Conservation (phyloP, 2,113 vertebrate species). For the Hippoglossus stenolepis region DNA sequence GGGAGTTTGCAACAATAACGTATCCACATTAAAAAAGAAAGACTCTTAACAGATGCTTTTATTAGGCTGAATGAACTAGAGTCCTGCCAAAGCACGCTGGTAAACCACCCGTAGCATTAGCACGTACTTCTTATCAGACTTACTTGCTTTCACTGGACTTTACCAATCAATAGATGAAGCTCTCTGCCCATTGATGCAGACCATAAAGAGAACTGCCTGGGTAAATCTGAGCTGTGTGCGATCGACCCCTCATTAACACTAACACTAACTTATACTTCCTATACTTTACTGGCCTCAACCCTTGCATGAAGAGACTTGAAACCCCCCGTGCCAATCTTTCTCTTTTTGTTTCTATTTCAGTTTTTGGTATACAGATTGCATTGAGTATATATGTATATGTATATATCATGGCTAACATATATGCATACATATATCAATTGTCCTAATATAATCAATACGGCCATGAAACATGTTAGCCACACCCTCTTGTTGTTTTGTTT, state of each 20-base stretch:
- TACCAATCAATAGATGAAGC: conserved; percentile 10
- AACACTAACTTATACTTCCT: conserved; percentile 72
- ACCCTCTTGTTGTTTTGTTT: conserved; percentile 45
- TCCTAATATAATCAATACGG: conserved; percentile 73
- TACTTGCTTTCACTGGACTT: conserved; percentile 75
- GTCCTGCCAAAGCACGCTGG: background rate
- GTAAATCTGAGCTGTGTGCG: conserved; percentile 65
- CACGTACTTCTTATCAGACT: background rate
- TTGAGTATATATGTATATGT: conserved; percentile 81
- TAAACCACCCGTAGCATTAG: background rate
- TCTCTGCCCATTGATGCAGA: conserved; percentile 49
- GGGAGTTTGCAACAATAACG: no score
- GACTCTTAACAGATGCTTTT: background rate
- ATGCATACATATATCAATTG: conserved; percentile 80
- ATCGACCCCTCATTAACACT: conserved; percentile 78
- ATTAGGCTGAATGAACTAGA: fast-evolving
- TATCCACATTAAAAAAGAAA: no score
- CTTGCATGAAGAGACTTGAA: conserved; percentile 72
- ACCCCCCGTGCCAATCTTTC: conserved; percentile 6
- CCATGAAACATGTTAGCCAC: conserved; percentile 73
- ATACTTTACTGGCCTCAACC: conserved; percentile 66
- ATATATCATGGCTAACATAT: conserved; percentile 78
- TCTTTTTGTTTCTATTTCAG: background rate
- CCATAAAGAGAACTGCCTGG: conserved; percentile 32
- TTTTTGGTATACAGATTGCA: conserved; percentile 60